Conservation (phyloP, 2,888 invertebrate species). For the Pteria penguin region DNA sequence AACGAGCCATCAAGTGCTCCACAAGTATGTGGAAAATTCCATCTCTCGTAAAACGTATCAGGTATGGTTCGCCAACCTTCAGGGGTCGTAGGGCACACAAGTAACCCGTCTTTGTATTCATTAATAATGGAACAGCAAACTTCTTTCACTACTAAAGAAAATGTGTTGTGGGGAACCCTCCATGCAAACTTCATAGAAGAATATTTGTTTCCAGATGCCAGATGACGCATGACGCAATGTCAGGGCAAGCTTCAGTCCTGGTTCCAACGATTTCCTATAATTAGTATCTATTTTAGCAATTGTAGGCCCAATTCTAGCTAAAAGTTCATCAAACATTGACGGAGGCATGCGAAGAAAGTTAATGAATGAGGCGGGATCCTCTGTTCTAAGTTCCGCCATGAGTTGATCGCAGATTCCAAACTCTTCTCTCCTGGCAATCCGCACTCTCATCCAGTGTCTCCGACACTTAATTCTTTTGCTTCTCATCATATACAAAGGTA, state of each 20-base stretch:
- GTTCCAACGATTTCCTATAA: slow-evolving; percentile 37
- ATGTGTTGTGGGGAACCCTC: slow-evolving; percentile 53
- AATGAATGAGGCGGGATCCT: slow-evolving; percentile 46
- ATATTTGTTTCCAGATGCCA: slow-evolving; percentile 31
- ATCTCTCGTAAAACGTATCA: background rate
- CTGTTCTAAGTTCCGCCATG: slow-evolving; percentile 51
- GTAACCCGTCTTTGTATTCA: slow-evolving; percentile 41
- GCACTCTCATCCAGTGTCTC: no score
- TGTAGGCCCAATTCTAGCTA: slow-evolving; percentile 42
- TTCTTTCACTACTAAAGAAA: slow-evolving; percentile 46
- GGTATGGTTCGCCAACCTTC: slow-evolving; percentile 32
- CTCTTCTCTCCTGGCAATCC: slow-evolving; percentile 36
- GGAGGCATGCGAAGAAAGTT: slow-evolving; percentile 57
- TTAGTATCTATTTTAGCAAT: slow-evolving; percentile 36
- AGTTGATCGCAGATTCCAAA: slow-evolving; percentile 30
- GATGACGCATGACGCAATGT: slow-evolving; percentile 32
- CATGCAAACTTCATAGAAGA: slow-evolving; percentile 37
- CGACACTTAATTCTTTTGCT: no score
- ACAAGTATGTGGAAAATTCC: slow-evolving; percentile 28
- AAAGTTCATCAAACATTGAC: slow-evolving; percentile 52
- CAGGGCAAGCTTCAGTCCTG: slow-evolving; percentile 39
- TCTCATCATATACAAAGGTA: no score
- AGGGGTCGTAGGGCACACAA: slow-evolving; percentile 36
- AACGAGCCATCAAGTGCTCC: slow-evolving; percentile 37
- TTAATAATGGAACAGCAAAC: slow-evolving; percentile 49